These are phyloP conservation scores for Artibeus jamaicensis DNA, from an alignment of 2,797 vertebrate species.

Conservation along the genomic window DNA sequence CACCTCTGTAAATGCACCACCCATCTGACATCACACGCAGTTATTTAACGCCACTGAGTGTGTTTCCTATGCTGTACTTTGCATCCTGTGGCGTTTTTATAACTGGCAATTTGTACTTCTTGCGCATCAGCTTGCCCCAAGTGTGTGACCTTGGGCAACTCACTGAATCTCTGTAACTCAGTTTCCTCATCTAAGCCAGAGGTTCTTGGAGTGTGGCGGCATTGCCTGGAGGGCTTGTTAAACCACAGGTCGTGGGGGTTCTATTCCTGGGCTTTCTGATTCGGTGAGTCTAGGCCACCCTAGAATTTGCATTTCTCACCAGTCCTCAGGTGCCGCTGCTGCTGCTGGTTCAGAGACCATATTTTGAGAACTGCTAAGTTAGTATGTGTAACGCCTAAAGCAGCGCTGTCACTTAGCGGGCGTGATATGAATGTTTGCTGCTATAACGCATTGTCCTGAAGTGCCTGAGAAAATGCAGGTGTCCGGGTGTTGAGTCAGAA, in stretches of 20 bases:
- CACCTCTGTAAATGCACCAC: too few species aligned
- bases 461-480: not conserved
- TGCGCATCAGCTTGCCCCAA: not conserved
- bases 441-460: not conserved
- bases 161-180: not conserved
- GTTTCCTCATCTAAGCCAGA: not conserved
- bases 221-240: not conserved
- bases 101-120: not conserved
- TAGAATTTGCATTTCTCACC: slow-evolving; percentile 31
- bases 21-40: not conserved
- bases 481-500: not conserved
- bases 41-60: not conserved
- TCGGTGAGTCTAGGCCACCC: not conserved
- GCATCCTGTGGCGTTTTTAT: not conserved
- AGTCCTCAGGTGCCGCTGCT: not conserved
- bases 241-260: not conserved
- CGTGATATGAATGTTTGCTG: not conserved
- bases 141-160: not conserved
- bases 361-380: slow-evolving; percentile 3
- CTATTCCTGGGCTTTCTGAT: not conserved
- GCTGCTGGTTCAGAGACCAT: not conserved
- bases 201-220: not conserved
- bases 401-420: not conserved
- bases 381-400: not conserved
- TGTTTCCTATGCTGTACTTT: not conserved